phyloP scores from a whole-genome alignment of 2,797 vertebrate genomes.

The Mionectes olivaceus region DNA sequence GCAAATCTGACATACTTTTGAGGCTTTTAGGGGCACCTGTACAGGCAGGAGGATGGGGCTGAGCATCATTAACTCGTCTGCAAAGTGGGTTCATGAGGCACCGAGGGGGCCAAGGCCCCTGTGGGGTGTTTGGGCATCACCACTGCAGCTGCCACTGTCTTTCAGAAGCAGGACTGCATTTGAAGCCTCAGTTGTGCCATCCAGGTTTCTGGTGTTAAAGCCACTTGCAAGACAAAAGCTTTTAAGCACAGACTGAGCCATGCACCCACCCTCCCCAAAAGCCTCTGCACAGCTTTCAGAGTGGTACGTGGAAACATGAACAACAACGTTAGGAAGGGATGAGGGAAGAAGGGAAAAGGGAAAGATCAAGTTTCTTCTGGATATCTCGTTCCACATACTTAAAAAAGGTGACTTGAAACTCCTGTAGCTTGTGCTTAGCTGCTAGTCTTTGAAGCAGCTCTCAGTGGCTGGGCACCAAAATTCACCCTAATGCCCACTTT shows the following conservation, averaged over 20 bases:
- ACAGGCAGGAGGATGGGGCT: background rate
- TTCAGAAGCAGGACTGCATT: background rate
- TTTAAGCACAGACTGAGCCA: background rate
- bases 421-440: background rate
- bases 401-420: background rate
- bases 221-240: background rate
- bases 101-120: accelerated
- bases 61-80: background rate
- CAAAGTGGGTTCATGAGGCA: accelerated
- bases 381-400: background rate
- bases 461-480: background rate
- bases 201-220: background rate
- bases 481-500: background rate
- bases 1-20: background rate
- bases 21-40: background rate
- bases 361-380: background rate
- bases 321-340: background rate
- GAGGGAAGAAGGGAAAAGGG: background rate
- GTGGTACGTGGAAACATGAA: background rate
- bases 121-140: background rate
- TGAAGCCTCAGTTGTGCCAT: background rate
- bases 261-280: background rate
- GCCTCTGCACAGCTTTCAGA: background rate
- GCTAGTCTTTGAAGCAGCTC: background rate
- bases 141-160: accelerated